Base-by-base conservation (phyloP, 2,888 invertebrate species). In the Parnassius mnemosyne region DNA sequence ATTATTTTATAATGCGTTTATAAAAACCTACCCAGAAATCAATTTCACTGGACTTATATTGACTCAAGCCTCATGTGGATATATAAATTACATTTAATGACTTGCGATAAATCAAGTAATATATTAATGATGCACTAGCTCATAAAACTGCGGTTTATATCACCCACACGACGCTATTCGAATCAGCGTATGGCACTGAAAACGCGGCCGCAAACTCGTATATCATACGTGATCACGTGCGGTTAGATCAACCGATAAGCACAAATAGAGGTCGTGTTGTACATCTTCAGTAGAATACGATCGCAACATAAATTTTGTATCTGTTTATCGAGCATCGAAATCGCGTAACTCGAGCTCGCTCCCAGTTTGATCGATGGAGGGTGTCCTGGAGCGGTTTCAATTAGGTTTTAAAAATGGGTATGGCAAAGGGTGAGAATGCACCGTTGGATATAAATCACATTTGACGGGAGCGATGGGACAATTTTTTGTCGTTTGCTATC, bases 301-400 rank as follows among this genome's bases (percentile, higher is more conserved):
- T 72, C 76, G 72, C 75, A 74, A 80, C 82, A 82, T 87, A 85
- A 85, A 89, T 88, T 54, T 81, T 80, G 81, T 82, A 79, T 77
- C 75, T 74, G 75, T 77, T 80, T 89, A 88, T 88, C 87, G 76
- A 66, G 62, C 70, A 71, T 74, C 68, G 73, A 75, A 73, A 84
- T 85, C 84, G 69, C 67, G 86, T 83, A 82, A 85, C 83, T 73
- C 67, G 85, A 86, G 78, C 68, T 65, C 69, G 65, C 68, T 71
- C 60, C 56, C 13, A 13, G 64, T 50, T 59, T 60, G 63, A 69
- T 67, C 34, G 66, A 66, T 71, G 69, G 57, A 56, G 69, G 65
- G 67, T 65, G 65, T 50, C 61, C 56, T 25, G 66, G 61, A 59
- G 65, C 62, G 67, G 65, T 69, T 69, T 67, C 67, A 69, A 65